Base-by-base conservation (phyloP, 2,113 vertebrate genomes). In the Progne subis region DNA sequence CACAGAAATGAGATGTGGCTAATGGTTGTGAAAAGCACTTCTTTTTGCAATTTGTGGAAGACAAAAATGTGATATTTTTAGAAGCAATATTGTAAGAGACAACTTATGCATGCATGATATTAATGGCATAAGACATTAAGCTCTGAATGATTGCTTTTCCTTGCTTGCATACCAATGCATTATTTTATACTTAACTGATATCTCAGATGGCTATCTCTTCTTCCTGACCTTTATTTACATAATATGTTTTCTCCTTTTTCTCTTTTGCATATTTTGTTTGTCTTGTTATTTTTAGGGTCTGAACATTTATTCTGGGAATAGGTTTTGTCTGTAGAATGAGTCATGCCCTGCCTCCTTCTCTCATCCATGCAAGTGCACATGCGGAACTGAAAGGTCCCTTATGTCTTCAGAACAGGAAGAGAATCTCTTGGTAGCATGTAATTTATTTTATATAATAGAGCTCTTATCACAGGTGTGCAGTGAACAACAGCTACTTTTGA, bases 261-360 rank as follows among this genome's bases (percentile, higher is more conserved):
- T 65, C 29, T 61, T 71, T 86, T 79, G 55, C 63, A 43, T 1
- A 1, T 79, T 79, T 86, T 93, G 31, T 88, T 93, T 93, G 71
- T 86, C 52, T 93, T 90, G 76, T 29, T 90, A 90, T 94, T 93
- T 97, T 93, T 92, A 82, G 85, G 47, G 25, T 70, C 63, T 88
- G 47, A 26, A 77, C 72, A 64, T 88, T 78, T 84, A 64, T 94
- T 91, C 53, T 92, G 72, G 76, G 60, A 92, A 78, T 20, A 86
- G 56, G 43, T 60, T 93, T 77, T 95, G 55, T 83, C 93, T 95
- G 47, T 80, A 69, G 76, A 60, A 90, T 93, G 94, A 95, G 43
- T 97, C 92, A 94, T 81, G 72, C 37, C 60, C 72, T 90, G 18
- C 16, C n/a, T 79, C 44, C 64, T 82, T 71, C 50, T 61, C 71